These are phyloP conservation scores for Donacobius atricapilla DNA, from an alignment of 2,113 vertebrate species.

Conservation along the genomic window DNA sequence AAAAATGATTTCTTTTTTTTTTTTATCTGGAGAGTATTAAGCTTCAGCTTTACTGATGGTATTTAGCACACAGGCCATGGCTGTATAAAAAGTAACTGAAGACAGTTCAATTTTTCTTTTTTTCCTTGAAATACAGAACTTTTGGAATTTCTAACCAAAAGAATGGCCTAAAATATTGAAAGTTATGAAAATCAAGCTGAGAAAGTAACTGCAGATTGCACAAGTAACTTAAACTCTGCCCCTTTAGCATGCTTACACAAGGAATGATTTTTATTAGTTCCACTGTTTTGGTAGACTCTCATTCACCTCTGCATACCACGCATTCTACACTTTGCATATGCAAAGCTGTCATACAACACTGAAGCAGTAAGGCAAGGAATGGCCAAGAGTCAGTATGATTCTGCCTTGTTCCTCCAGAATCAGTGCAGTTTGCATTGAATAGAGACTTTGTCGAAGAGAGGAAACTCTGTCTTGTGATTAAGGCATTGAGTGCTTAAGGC, in stretches of 20 bases:
- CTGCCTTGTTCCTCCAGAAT: not conserved
- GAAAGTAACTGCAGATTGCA: not conserved
- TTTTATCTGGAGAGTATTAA: not conserved
- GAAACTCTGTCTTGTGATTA: not conserved
- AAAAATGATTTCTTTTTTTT: not conserved
- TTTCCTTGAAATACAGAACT: not conserved
- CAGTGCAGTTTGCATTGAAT: not conserved
- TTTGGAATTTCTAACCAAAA: not conserved
- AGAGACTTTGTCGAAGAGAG: not conserved
- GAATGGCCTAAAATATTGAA: not conserved
- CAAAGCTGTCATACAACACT: not conserved
- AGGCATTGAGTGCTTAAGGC: not conserved
- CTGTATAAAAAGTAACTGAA: not conserved
- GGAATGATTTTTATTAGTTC: not conserved
- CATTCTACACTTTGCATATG: not conserved
- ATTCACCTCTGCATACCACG: not conserved
- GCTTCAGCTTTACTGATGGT: not conserved
- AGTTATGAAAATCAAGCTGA: not conserved
- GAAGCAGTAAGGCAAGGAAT: not conserved
- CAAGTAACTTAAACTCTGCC: not conserved
- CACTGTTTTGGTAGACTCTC: not conserved
- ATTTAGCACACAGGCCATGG: rapidly evolving
- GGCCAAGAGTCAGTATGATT: not conserved
- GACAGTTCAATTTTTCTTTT: not conserved
- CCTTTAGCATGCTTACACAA: not conserved